These are phyloP conservation scores for Leistus spinibarbis DNA, from an alignment of 2,888 invertebrate species.

Conservation along the genomic window DNA sequence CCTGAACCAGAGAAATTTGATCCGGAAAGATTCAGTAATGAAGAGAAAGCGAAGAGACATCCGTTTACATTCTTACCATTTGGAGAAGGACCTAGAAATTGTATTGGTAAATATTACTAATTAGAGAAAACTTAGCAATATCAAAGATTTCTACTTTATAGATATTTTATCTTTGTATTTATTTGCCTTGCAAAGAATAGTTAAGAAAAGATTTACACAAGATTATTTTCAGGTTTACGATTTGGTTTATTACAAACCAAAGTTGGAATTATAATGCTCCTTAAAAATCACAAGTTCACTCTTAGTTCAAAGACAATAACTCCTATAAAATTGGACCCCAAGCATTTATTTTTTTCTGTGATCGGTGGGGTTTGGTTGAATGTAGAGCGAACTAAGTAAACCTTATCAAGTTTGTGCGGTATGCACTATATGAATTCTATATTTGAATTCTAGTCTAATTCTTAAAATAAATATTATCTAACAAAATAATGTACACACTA, in stretches of 20 bases:
- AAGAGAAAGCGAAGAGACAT: conserved; percentile 48
- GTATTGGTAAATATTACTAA: conserved; percentile 50
- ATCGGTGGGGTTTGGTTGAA: conserved; percentile 12
- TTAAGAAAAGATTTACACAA: too few relatives aligned
- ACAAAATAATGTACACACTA: too few relatives aligned
- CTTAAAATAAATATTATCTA: too few relatives aligned
- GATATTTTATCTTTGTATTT: too few relatives aligned
- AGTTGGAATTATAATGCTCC: background rate
- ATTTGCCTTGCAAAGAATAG: too few relatives aligned
- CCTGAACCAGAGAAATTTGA: conserved; percentile 56
- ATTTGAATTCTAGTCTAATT: too few relatives aligned
- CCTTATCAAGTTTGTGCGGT: background rate
- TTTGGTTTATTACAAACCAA: conserved; percentile 19
- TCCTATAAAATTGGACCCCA: background rate
- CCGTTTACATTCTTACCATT: conserved; percentile 54
- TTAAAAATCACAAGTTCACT: conserved; percentile 8
- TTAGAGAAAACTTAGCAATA: background rate
- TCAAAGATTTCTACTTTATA: background rate
- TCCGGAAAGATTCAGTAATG: conserved; percentile 56
- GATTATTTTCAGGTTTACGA: background rate
- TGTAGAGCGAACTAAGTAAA: conserved; percentile 5
- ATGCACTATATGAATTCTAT: too few relatives aligned
- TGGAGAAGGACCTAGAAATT: conserved; percentile 56
- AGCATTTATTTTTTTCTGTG: background rate
- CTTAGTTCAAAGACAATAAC: conserved; percentile 12